A percentile compares a stretch with the other conserved stretches of the same genome.
Evolutionary conservation across 2,113 vertebrate species (phyloP).

Genomic region (Piprites chloris): DNA sequence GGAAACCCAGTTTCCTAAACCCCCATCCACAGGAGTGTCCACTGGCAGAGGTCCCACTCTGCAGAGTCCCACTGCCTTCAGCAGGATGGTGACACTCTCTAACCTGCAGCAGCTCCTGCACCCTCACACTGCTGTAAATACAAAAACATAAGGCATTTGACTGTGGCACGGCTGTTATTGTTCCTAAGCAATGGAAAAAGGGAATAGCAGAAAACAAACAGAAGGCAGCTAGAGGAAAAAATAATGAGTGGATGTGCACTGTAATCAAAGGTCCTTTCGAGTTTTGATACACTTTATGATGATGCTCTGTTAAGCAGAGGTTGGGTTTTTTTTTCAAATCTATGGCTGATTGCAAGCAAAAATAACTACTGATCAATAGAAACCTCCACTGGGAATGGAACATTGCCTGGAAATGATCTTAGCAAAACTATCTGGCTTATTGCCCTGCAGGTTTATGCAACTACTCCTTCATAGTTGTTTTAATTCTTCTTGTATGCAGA

Average conservation of each 20-base stretch:
- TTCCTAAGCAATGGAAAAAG: not conserved
- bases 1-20: not conserved
- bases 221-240: not conserved
- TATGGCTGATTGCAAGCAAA: not conserved
- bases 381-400: constrained; percentile 22
- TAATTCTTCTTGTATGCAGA: not conserved
- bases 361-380: constrained; percentile 47
- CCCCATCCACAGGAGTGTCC: not conserved
- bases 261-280: not conserved
- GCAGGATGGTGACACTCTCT: not conserved
- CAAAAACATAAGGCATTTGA: not conserved
- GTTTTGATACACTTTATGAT: not conserved
- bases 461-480: not conserved
- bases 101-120: not conserved
- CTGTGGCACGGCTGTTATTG: not conserved
- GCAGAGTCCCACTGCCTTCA: not conserved
- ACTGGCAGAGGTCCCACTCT: rapidly evolving
- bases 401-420: constrained; percentile 45
- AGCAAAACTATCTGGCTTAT: not conserved
- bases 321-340: not conserved
- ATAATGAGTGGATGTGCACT: not conserved
- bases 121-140: not conserved
- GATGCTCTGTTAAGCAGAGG: not conserved
- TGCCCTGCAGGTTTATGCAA: not conserved
- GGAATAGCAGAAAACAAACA: not conserved